Base-by-base conservation (phyloP, 2,797 vertebrate genomes). In the Menidia menidia region DNA sequence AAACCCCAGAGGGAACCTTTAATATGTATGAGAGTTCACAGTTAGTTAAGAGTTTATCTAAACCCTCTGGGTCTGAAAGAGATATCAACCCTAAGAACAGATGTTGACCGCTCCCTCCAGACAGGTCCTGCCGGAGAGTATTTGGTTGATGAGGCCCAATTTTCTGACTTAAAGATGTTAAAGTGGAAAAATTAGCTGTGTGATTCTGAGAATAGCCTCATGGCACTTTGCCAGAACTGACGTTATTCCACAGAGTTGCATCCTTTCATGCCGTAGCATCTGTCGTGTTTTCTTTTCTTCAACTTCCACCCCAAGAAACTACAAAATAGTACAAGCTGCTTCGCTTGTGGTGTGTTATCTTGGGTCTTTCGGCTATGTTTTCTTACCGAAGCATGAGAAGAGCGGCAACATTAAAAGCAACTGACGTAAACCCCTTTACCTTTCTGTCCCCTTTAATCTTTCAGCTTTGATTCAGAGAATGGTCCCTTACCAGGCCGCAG, bases 401-500 rank as follows among this genome's bases (percentile, higher is more conserved):
- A 31, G 58, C n/a, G 7, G 48, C 42, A 31, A 68, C 59, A 44
- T 33, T 0, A 53, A 63, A 59, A 42, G 18, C 32, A 61, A 59
- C 48, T 32, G 6, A 44, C 57, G n/a, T 60, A 53, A 68, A 71
- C 42, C 9, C 4, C 8, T 10, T 70, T 68, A 56, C 52, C 14
- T 65, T 14, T n/a, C 56, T 25, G 52, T 60, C 50, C 16, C 50
- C 18, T 65, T 13, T 47, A 0, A 52, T 16, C 64, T 30, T 66
- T 7, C 91, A 97, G 96, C 90, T 95, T 95, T 15, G 97, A 97
- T 75, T 95, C 93, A 1, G 96, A 97, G 81, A 97, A 97, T 95
- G 97, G 97, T n/a, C 95, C 95, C 0, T 96, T 95, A 6, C 93
- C 95, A 4, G 95, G 94, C 25, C 95, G 96, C 84, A 97, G 96